These are phyloP conservation scores for Acrocera orbiculus DNA, from an alignment of 2,888 invertebrate genomes.

Conservation along the genomic window DNA sequence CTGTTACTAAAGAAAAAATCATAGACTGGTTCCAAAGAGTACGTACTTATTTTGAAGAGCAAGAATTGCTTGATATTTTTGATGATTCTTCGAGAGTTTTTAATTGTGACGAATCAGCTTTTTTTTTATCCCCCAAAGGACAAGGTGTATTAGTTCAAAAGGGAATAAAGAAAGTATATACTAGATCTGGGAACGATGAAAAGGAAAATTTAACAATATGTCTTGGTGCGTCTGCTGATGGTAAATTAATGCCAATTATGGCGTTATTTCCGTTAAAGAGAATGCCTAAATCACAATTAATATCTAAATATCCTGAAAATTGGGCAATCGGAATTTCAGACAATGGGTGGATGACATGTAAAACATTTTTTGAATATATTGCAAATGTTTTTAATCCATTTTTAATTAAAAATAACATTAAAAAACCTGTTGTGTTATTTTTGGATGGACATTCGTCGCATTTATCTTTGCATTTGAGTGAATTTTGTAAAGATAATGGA, in stretches of 20 bases:
- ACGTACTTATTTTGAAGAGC: not conserved
- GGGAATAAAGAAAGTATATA: not conserved
- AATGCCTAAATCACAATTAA: not conserved
- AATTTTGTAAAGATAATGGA: slow-evolving; percentile 4
- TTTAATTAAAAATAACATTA: slow-evolving; percentile 6
- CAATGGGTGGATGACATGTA: slow-evolving; percentile 8
- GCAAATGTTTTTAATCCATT: slow-evolving; percentile 8
- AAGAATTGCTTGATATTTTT: not conserved
- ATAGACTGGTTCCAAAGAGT: not conserved
- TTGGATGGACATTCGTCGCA: slow-evolving; percentile 7
- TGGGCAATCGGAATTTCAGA: slow-evolving; percentile 6
- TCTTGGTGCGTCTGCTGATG: slow-evolving; percentile 8
- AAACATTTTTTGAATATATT: slow-evolving; percentile 8
- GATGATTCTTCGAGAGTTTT: not conserved
- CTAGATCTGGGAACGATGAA: not conserved
- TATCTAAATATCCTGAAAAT: not conserved
- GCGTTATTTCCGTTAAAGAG: slow-evolving; percentile 7
- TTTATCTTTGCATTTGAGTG: slow-evolving; percentile 5
- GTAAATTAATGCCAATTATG: slow-evolving; percentile 5
- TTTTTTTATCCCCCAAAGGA: not conserved
- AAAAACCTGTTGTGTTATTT: slow-evolving; percentile 7
- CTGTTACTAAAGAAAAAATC: not conserved
- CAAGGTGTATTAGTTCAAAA: not conserved
- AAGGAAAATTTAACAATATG: slow-evolving; percentile 6
- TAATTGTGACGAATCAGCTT: not conserved